These are phyloP conservation scores for Agrochola circellaris DNA, from an alignment of 2,888 invertebrate species.

Conservation along the genomic window DNA sequence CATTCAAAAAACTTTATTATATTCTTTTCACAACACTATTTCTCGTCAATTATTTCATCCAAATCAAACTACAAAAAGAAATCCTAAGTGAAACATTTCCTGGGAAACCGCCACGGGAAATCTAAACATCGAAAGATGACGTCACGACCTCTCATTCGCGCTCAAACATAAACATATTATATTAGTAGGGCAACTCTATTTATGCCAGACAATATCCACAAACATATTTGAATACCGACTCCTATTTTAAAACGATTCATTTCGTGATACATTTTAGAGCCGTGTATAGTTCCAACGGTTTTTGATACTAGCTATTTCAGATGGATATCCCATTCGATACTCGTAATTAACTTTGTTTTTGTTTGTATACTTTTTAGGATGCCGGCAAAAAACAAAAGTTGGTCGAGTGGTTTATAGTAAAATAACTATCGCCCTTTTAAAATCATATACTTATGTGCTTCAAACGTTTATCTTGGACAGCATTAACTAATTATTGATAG, in stretches of 20 bases:
- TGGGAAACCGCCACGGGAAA: constrained; percentile 8
- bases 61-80: neutral
- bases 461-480: neutral
- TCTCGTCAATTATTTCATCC: neutral
- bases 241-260: constrained; percentile 42
- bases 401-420: neutral
- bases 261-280: constrained; percentile 4
- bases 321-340: neutral
- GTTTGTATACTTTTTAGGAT: neutral
- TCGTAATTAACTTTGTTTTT: neutral
- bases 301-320: constrained; percentile 1
- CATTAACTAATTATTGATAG: neutral
- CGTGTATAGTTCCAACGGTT: neutral
- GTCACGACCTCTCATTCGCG: constrained; percentile 34
- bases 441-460: neutral
- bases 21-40: neutral
- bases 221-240: constrained; percentile 22
- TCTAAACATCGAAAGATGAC: constrained; percentile 33
- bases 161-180: constrained; percentile 45
- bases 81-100: neutral
- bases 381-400: neutral
- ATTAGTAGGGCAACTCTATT: constrained; percentile 55
- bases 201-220: constrained; percentile 43
- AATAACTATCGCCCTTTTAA: neutral
- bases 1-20: too few species aligned